Conservation (phyloP, 2,888 invertebrate species). For the Epirrhoe alternata region DNA sequence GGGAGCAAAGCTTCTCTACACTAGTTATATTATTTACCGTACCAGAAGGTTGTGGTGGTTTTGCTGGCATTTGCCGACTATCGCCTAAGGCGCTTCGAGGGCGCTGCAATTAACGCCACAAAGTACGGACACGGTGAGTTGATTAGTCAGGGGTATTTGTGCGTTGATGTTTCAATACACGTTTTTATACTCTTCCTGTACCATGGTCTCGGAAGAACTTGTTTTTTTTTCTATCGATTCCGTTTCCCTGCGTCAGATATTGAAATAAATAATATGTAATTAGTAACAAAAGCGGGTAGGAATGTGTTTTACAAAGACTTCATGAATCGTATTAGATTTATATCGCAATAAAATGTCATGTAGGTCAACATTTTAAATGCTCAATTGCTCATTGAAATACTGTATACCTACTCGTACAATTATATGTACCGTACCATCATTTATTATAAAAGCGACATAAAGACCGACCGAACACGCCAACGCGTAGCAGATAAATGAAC, state of each 20-base stretch:
- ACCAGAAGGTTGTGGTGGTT: slow-evolving; percentile 9
- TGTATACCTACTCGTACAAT: no score
- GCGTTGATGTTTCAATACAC: neutral
- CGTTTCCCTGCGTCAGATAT: no score
- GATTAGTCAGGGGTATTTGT: slow-evolving; percentile 2
- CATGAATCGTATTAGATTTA: no score
- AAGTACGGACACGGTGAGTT: slow-evolving; percentile 32
- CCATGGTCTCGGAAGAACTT: no score
- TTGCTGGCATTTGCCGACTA: slow-evolving; percentile 26
- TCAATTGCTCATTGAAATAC: no score
- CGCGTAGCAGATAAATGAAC: slow-evolving; percentile 34
- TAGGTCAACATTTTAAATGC: no score
- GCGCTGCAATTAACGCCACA: slow-evolving; percentile 61
- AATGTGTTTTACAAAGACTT: no score
- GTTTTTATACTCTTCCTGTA: neutral
- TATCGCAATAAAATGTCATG: no score
- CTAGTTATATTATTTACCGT: slow-evolving; percentile 11
- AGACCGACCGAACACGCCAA: slow-evolving; percentile 27
- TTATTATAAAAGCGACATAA: neutral
- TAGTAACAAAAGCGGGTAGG: no score
- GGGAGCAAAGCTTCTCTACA: slow-evolving; percentile 10
- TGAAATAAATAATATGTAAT: no score
- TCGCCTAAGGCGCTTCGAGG: slow-evolving; percentile 40
- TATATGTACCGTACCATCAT: no score
- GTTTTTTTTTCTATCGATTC: no score